Evolutionary conservation across 2,113 vertebrate genomes (phyloP).

Genomic region (Salvator merianae): DNA sequence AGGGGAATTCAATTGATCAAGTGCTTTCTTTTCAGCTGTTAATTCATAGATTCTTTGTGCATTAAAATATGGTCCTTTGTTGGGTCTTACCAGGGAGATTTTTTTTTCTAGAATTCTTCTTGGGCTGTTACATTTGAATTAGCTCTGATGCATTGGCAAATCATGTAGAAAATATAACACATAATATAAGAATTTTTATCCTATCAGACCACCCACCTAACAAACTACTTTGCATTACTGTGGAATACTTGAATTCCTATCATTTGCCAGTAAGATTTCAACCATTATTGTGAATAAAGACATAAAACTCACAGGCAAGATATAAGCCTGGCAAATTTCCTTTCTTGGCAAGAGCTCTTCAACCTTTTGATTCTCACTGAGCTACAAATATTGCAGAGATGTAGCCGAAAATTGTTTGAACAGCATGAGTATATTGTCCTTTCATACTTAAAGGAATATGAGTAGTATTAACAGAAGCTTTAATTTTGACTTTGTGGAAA

Average conservation of each 20-base stretch:
- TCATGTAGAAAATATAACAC: slow-evolving; percentile 3
- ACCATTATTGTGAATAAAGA: not conserved
- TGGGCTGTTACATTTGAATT: slow-evolving; percentile 20
- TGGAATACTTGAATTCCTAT: not conserved
- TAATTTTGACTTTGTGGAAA: slow-evolving; percentile 5
- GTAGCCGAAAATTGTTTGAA: not conserved
- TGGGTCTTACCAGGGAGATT: not conserved
- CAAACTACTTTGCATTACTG: not conserved
- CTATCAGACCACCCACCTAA: not conserved
- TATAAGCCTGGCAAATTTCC: not conserved
- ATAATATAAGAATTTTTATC: not conserved
- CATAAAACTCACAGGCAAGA: not conserved
- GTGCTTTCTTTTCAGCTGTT: not conserved
- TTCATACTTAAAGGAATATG: not conserved
- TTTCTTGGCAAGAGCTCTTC: not conserved
- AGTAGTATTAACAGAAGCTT: not conserved
- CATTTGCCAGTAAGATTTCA: slow-evolving; percentile 11
- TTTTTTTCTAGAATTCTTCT: not conserved
- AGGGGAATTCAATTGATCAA: not conserved
- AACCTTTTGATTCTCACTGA: slow-evolving; percentile 7
- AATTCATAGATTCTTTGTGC: not conserved
- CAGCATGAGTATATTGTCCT: not conserved
- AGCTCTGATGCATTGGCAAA: slow-evolving; percentile 10
- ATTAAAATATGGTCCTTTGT: not conserved
- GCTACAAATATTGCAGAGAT: not conserved